Evolutionary conservation across 2,888 invertebrate genomes (phyloP).

Genomic region (Heliconius cydno): DNA sequence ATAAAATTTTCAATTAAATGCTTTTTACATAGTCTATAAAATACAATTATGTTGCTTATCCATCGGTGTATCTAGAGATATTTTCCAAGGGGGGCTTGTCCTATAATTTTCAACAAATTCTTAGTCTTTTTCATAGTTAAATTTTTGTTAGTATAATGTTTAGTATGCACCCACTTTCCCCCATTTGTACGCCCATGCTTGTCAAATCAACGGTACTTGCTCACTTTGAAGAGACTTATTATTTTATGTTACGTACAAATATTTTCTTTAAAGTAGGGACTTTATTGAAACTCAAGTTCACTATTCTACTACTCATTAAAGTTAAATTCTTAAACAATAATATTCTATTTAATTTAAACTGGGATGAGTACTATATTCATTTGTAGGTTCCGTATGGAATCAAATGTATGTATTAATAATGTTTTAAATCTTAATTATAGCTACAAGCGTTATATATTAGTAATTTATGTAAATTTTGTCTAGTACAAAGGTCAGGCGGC

Average conservation of each 20-base stretch:
- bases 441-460: neutral
- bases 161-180: too few relatives aligned
- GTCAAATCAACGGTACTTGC: too few relatives aligned
- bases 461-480: slow-evolving; percentile 46
- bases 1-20: neutral
- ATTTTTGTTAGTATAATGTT: too few relatives aligned
- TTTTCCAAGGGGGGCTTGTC: too few relatives aligned
- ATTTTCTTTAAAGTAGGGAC: too few relatives aligned
- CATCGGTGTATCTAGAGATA: too few relatives aligned
- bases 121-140: too few relatives aligned
- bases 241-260: neutral
- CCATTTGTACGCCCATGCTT: too few relatives aligned
- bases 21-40: neutral
- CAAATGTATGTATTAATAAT: neutral
- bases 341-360: neutral
- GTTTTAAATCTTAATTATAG: neutral
- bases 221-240: too few relatives aligned
- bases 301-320: neutral
- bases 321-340: neutral
- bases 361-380: too few relatives aligned
- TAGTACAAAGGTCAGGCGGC: slow-evolving; percentile 86
- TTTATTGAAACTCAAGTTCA: neutral
- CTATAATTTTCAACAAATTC: too few relatives aligned
- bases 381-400: neutral
- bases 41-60: neutral